These are phyloP conservation scores for Macrosteles quadrilineatus DNA, from an alignment of 1,140 invertebrate genomes.

Conservation along the genomic window DNA sequence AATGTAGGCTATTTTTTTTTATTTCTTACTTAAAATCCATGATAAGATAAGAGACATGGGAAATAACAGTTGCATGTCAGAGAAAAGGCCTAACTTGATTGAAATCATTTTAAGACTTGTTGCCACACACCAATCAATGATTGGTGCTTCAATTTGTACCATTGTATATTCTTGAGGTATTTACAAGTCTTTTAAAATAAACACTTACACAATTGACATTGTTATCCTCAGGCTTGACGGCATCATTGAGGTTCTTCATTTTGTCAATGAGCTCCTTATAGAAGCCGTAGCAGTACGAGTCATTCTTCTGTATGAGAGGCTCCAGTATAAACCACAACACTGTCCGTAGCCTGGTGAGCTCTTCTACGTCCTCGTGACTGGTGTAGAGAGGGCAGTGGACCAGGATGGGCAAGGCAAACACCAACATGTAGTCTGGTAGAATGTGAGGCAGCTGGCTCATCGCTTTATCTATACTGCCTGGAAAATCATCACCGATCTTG, in stretches of 20 bases:
- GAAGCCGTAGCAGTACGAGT: slow-evolving; percentile 94
- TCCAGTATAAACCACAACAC: slow-evolving; percentile 94
- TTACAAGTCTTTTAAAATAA: no score
- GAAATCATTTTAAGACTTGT: no score
- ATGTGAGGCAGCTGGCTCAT: slow-evolving; percentile 79
- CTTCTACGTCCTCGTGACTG: slow-evolving; percentile 68
- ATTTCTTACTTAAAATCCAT: no score
- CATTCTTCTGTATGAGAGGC: slow-evolving; percentile 88
- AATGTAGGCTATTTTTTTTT: no score
- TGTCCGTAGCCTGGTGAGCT: slow-evolving; percentile 74
- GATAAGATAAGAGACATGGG: no score
- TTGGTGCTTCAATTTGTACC: no score
- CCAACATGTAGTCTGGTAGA: slow-evolving; percentile 94
- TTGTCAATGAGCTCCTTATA: slow-evolving; percentile 91
- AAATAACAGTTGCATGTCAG: no score
- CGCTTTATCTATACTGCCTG: slow-evolving; percentile 60
- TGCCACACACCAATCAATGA: no score
- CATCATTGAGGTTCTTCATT: slow-evolving; percentile 91
- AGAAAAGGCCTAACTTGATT: no score
- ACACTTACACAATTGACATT: slow-evolving; percentile 73
- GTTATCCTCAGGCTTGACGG: slow-evolving; percentile 78
- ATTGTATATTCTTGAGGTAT: no score
- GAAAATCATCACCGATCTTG: no score
- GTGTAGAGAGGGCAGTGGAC: slow-evolving; percentile 87
- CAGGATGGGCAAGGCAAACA: slow-evolving; percentile 91